phyloP scores from a whole-genome alignment of 2,113 vertebrate genomes.

The Scomber colias region DNA sequence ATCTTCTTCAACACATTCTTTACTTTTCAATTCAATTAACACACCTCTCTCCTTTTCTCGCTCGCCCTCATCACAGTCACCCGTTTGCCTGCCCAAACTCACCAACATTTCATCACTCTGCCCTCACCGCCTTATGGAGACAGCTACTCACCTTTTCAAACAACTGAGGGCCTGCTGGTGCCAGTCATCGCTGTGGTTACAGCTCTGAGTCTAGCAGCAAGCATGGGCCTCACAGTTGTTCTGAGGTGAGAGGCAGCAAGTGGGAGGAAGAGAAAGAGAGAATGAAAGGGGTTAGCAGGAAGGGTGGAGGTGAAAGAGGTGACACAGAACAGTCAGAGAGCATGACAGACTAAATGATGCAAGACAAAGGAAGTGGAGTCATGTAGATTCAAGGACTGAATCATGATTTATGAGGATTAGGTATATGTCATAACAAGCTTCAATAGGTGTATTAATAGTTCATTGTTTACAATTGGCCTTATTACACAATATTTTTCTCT shows the following conservation, averaged over 20 bases:
- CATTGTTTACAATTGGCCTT: slow-evolving; percentile 8
- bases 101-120: slow-evolving; percentile 38
- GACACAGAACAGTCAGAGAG: background rate
- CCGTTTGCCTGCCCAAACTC: slow-evolving; percentile 42
- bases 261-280: slow-evolving; percentile 23
- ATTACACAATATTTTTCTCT: background rate
- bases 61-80: slow-evolving; percentile 63
- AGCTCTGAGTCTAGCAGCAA: slow-evolving; percentile 65
- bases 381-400: background rate
- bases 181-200: slow-evolving; percentile 62
- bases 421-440: background rate
- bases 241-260: slow-evolving; percentile 71
- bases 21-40: background rate
- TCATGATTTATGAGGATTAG: background rate
- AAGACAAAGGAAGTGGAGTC: background rate
- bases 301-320: slow-evolving; percentile 24
- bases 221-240: slow-evolving; percentile 60
- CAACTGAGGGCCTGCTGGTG: slow-evolving; percentile 48
- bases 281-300: slow-evolving; percentile 7
- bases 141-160: slow-evolving; percentile 25
- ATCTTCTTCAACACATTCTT: no score
- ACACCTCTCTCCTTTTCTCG: background rate
- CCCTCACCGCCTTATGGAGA: slow-evolving; percentile 56
- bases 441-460: background rate
- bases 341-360: slow-evolving; percentile 6